Percentiles rank a stretch among this genome's conserved stretches.
These are phyloP conservation scores for Amyelois transitella DNA, from an alignment of 1,140 invertebrate genomes.

Conservation along the genomic window DNA sequence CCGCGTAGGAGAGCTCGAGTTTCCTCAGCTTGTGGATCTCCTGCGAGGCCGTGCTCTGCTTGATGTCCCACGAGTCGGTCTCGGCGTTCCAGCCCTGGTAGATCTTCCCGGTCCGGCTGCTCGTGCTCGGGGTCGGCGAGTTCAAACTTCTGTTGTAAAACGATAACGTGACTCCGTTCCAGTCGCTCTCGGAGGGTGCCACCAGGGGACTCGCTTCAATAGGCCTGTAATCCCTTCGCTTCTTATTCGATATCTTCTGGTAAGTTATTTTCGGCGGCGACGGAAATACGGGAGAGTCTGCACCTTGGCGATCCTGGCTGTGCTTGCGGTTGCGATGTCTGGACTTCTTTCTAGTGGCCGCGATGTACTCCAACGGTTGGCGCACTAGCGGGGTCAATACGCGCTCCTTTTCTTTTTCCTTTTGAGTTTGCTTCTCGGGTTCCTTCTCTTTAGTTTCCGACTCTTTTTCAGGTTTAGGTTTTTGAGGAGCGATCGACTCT, in stretches of 20 bases:
- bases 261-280: constrained; percentile 76
- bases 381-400: constrained; percentile 77
- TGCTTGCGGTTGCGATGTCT: constrained; percentile 77
- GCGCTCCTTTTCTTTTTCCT: constrained; percentile 59
- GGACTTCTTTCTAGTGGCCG: constrained; percentile 79
- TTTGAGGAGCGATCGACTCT: constrained; percentile 22
- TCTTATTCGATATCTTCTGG: constrained; percentile 74
- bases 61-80: constrained; percentile 76
- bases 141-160: constrained; percentile 78
- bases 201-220: constrained; percentile 67
- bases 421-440: constrained; percentile 38
- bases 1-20: constrained; percentile 88
- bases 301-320: constrained; percentile 74
- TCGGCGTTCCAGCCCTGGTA: constrained; percentile 72
- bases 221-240: constrained; percentile 73
- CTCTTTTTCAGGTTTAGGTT: constrained; percentile 25
- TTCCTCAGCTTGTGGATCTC: constrained; percentile 86
- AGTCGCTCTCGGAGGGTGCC: constrained; percentile 57
- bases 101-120: constrained; percentile 64
- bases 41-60: constrained; percentile 84
- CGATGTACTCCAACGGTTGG: constrained; percentile 79
- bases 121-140: constrained; percentile 71
- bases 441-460: constrained; percentile 23
- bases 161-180: constrained; percentile 80
- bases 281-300: constrained; percentile 78